A percentile compares a stretch with the other conserved stretches of the same genome.
phyloP scores from a whole-genome alignment of 2,113 vertebrate species.

The Cyprinodon variegatus region DNA sequence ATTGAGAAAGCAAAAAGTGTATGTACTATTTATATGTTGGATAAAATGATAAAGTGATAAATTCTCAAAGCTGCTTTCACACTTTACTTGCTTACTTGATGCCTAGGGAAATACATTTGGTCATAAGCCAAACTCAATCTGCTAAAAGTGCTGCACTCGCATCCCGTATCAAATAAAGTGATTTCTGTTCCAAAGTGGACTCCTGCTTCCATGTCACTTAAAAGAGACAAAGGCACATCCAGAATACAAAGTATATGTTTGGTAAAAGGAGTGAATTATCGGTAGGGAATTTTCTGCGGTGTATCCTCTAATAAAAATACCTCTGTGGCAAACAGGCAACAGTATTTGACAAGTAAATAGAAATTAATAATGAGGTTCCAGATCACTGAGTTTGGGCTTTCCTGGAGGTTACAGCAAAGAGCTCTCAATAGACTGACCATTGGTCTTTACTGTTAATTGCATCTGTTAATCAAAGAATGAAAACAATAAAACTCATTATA shows the following conservation, averaged over 20 bases:
- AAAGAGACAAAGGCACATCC: not conserved
- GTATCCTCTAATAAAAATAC: not conserved
- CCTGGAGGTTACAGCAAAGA: not conserved
- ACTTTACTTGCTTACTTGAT: constrained; percentile 10
- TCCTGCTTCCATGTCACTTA: not conserved
- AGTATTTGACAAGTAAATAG: constrained; percentile 2
- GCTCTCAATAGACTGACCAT: constrained; percentile 30
- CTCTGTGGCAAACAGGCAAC: not conserved
- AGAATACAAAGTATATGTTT: not conserved
- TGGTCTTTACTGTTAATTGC: constrained; percentile 40
- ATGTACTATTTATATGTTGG: too few species aligned
- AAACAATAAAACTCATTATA: constrained; percentile 47
- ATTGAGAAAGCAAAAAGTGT: too few species aligned
- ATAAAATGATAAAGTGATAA: not conserved
- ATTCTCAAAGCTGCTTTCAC: constrained; percentile 14
- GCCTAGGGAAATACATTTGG: constrained; percentile 11
- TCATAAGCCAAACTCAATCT: constrained; percentile 40
- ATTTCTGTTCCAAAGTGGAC: constrained; percentile 34
- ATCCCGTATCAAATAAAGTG: constrained; percentile 4
- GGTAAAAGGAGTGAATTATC: not conserved
- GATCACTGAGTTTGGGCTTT: not conserved
- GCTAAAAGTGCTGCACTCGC: constrained; percentile 17
- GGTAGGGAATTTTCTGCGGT: not conserved
- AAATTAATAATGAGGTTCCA: constrained; percentile 12
- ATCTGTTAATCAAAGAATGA: constrained; percentile 33